These are phyloP conservation scores for Eulemur rufifrons DNA, from an alignment of 2,113 vertebrate genomes.

Conservation along the genomic window DNA sequence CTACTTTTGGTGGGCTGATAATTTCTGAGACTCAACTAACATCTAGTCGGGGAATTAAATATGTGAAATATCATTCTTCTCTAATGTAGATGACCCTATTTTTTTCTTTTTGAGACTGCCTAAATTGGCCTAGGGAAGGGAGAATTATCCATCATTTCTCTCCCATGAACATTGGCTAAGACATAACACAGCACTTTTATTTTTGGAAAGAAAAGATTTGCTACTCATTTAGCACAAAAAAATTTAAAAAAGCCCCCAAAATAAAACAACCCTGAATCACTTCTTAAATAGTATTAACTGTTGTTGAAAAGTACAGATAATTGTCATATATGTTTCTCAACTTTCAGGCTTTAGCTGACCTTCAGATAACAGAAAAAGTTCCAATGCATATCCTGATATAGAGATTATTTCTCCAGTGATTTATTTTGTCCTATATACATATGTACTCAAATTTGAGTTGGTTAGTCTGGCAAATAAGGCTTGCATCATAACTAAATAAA, in stretches of 20 bases:
- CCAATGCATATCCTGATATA: not conserved
- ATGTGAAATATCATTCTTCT: not conserved
- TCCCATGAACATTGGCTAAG: not conserved
- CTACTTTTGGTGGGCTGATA: not conserved
- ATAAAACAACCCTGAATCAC: not conserved
- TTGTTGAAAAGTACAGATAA: not conserved
- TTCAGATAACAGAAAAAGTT: not conserved
- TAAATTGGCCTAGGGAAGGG: no score
- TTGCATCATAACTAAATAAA: not conserved
- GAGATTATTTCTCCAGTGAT: not conserved
- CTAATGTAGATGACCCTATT: accelerated
- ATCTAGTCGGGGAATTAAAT: not conserved
- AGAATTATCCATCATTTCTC: not conserved
- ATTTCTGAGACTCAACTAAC: not conserved
- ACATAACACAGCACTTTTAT: not conserved
- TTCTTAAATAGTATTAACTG: not conserved
- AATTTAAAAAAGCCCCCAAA: no score
- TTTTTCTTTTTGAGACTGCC: not conserved
- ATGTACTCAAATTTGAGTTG: not conserved
- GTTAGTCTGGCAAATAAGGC: not conserved
- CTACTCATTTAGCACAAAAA: not conserved
- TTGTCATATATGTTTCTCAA: not conserved
- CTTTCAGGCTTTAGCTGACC: not conserved
- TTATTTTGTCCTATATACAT: not conserved
- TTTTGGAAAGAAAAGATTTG: not conserved